Percentiles rank a stretch among this genome's conserved stretches.
Conservation (phyloP, 2,888 invertebrate genomes). For the Seira musarum region DNA sequence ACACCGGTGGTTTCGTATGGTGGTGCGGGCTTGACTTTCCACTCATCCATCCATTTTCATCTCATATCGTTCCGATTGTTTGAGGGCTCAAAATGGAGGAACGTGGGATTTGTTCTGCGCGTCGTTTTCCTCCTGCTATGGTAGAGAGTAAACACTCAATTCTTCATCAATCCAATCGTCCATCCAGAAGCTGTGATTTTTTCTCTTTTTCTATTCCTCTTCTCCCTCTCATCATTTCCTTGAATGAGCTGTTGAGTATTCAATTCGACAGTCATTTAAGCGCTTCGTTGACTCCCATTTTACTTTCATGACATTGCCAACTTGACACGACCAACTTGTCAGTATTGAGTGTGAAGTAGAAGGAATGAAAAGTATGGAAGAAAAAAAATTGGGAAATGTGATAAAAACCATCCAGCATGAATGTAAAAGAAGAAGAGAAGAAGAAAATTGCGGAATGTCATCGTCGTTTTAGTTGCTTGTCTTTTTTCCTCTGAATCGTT, state of each 20-base stretch:
- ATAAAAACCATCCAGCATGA: slow-evolving; percentile 36
- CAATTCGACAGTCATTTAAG: slow-evolving; percentile 51
- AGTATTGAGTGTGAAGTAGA: neutral
- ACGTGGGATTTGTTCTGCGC: too few species aligned
- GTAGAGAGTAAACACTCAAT: slow-evolving; percentile 44
- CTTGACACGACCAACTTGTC: slow-evolving; percentile 32
- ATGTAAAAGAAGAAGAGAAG: too few species aligned
- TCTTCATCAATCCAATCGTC: slow-evolving; percentile 46
- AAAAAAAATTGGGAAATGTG: slow-evolving; percentile 28
- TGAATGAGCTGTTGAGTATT: slow-evolving; percentile 46
- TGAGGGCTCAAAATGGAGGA: neutral
- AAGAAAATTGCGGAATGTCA: slow-evolving; percentile 7
- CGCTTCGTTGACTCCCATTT: slow-evolving; percentile 42
- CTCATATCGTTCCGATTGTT: neutral
- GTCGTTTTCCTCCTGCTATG: neutral
- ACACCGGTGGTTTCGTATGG: slow-evolving; percentile 14
- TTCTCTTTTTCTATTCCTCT: slow-evolving; percentile 28
- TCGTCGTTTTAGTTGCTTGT: too few species aligned
- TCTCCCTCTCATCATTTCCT: slow-evolving; percentile 34
- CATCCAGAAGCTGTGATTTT: slow-evolving; percentile 23
- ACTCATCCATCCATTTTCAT: slow-evolving; percentile 16
- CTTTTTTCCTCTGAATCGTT: too few species aligned
- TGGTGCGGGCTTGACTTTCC: neutral
- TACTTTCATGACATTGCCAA: neutral
- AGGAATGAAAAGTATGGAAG: neutral